These are phyloP conservation scores for Mesitornis unicolor DNA, from an alignment of 2,113 vertebrate species.

Conservation along the genomic window DNA sequence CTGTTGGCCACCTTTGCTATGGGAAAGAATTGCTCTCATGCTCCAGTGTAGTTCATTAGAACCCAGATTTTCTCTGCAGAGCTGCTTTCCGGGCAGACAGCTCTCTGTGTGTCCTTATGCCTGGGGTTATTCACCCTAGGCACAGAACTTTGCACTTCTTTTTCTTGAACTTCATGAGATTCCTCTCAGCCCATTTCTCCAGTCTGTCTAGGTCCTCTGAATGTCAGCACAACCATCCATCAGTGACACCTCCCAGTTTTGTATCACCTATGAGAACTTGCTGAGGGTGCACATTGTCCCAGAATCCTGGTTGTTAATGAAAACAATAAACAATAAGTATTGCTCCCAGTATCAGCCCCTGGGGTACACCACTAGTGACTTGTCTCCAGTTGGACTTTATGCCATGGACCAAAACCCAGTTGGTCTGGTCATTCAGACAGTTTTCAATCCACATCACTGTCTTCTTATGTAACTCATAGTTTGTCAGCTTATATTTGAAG, in stretches of 20 bases:
- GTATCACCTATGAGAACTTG: neutral
- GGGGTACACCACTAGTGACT: neutral
- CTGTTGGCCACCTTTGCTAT: neutral
- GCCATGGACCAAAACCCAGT: neutral
- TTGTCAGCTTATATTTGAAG: neutral
- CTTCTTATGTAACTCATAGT: neutral
- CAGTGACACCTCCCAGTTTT: neutral
- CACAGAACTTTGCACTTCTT: neutral
- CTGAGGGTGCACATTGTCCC: neutral
- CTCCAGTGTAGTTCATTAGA: neutral
- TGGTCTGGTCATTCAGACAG: neutral
- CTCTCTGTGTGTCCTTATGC: neutral
- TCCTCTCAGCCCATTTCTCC: neutral
- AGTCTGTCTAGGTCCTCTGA: neutral
- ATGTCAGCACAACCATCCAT: neutral
- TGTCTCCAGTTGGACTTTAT: neutral
- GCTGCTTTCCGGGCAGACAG: neutral
- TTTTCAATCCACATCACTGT: neutral
- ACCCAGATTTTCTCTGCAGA: neutral
- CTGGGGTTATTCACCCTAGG: no score
- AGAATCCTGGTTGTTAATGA: neutral
- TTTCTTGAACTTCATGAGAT: neutral
- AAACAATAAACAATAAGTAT: no score
- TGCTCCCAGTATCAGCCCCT: neutral
- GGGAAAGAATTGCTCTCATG: neutral